Evolutionary conservation across 1,140 invertebrate species (phyloP), one percentile per base, ranked within the genome.

Genomic region (Bombus sibiricus): DNA sequence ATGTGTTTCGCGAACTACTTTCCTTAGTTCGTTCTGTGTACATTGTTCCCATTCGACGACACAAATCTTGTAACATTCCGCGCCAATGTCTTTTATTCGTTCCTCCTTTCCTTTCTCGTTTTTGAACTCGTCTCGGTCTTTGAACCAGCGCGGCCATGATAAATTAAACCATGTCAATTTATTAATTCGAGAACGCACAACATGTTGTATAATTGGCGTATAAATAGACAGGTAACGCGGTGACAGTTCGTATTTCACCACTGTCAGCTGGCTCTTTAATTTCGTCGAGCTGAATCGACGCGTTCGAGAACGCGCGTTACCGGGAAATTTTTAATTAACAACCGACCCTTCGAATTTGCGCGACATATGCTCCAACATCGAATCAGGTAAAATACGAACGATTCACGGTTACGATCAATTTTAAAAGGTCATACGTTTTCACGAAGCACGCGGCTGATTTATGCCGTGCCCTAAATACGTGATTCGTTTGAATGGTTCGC

Each of bases 401-500:
- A 81, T 74, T 64, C 83, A 39, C 84, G 43, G 81, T 86, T 79
- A 77, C 77, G 89, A 92, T 92, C 89, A 89, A 92, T 91, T 66
- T 92, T 92, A 88, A 91, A 89, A 86, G 89, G 66, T 71, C 85
- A 37, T 76, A 71, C 83, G 79, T 92, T 92, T 86, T 77, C 81
- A 86, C 72, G 86, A 88, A 91, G 88, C 85, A 73, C 79, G 78
- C 62, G 72, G 86, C 88, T 93, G 92, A 93, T 93, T 92, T 92
- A 92, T 91, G 89, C 57, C 77, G 64, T 57, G 88, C 43, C 74
- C 89, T 85, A 90, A 92, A 92, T 92, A 77, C 62, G 80, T 69
- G 69, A 85, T 81, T 83, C 75, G 78, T 81, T 83, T 64, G 87
- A 90, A 62, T 77, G 34, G 28, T 15, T 47, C 73, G 74, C 76